A percentile compares a stretch with the other conserved stretches of the same genome.
Conservation (phyloP, 2,888 invertebrate genomes). For the Diabrotica balteata region DNA sequence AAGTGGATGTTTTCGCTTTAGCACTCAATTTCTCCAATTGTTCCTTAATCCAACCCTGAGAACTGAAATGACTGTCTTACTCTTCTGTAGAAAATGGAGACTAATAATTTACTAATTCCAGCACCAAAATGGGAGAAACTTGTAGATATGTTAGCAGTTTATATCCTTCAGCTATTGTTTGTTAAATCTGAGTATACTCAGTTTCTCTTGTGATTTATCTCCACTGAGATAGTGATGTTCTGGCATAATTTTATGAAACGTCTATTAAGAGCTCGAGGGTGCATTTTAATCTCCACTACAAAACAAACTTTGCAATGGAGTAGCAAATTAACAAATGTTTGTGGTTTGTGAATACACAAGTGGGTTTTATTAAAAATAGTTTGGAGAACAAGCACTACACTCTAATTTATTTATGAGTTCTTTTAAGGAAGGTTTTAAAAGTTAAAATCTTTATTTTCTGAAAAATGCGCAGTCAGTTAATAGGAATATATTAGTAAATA, state of each 20-base stretch:
- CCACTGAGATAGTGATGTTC: constrained; percentile 10
- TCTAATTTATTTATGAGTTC: too few relatives aligned
- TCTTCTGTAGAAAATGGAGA: not conserved
- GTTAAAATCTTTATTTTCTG: too few relatives aligned
- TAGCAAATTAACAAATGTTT: not conserved
- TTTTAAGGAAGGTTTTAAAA: too few relatives aligned
- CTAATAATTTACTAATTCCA: constrained; percentile 14
- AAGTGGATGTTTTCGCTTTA: too few relatives aligned
- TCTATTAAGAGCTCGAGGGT: constrained; percentile 8
- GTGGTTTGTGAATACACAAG: too few relatives aligned
- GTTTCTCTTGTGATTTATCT: constrained; percentile 13
- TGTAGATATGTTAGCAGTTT: constrained; percentile 4
- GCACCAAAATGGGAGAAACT: constrained; percentile 5
- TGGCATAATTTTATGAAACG: constrained; percentile 12
- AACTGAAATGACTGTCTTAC: too few relatives aligned
- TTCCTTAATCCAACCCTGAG: too few relatives aligned
- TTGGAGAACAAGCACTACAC: too few relatives aligned
- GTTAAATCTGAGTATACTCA: not conserved
- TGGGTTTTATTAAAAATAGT: too few relatives aligned
- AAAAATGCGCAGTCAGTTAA: too few relatives aligned
- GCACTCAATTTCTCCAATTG: too few relatives aligned
- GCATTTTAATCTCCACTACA: constrained; percentile 9
- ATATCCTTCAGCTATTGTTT: constrained; percentile 21
- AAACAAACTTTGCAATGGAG: constrained; percentile 1
- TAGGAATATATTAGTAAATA: too few relatives aligned